Base-by-base conservation (phyloP, 92 coral and sea anemone genomes). In the Nematostella vectensis region DNA sequence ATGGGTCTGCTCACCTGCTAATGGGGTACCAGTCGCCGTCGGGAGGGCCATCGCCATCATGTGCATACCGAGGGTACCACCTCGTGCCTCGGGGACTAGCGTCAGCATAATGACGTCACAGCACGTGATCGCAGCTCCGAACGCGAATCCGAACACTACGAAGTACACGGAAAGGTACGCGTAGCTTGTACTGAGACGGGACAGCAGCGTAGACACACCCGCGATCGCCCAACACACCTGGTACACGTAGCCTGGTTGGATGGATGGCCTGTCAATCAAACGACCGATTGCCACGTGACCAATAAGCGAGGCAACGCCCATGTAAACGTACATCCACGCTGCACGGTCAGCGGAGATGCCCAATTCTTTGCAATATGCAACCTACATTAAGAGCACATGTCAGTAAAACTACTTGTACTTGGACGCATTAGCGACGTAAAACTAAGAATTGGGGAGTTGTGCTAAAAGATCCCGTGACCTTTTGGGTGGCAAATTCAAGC, bases 1-100 rank as follows among this genome's bases (percentile, higher is more conserved):
- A n/a, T n/a, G n/a, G n/a, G n/a, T n/a, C n/a, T n/a, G n/a, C n/a
- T 33, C 18, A 45, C 51, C 51, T 45, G 51, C 51, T 19, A 45
- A 19, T 10, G 51, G 51, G 23, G 51, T 11, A 9, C 51, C 51
- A 6, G 18, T 19, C 9, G 11, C 51, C 4, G 51, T 4, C 12
- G 51, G 51, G 4, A 45, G 9, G 4, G 11, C 23, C 18, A 6
- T 4, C 9, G 4, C 23, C 9, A 19, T 8, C 4, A 45, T 11
- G 18, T 45, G 18, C 51, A 45, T 45, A 9, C 51, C 51, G 9
- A 45, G 4, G 4, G 51, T 19, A 9, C 23, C 4, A 4, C 18
- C 51, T 4, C 23, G 12, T 11, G 18, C 12, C 9, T 11, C 12
- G 9, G 9, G 17, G 12, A 22, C 4, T 19, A 17, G 4, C 18